Conservation (phyloP, 2,797 vertebrate genomes). For the Liasis olivaceus region DNA sequence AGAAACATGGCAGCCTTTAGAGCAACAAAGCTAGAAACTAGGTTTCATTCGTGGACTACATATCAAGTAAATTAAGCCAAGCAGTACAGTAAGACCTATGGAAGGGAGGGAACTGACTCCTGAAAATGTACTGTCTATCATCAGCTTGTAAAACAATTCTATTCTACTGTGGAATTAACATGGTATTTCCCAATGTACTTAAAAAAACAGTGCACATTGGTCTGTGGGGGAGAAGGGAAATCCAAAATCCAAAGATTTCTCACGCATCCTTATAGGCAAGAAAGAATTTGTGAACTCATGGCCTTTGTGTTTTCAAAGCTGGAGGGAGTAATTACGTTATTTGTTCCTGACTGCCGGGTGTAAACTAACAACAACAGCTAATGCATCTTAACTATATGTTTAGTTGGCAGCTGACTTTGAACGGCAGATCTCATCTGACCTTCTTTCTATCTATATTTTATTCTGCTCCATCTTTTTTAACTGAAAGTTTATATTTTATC, state of each 20-base stretch:
- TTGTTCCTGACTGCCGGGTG: background rate
- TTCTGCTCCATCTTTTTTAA: background rate
- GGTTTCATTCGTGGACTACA: background rate
- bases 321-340: background rate
- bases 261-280: background rate
- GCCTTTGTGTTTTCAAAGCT: background rate
- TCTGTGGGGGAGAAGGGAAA: background rate
- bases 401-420: background rate
- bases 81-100: background rate
- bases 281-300: background rate
- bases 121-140: background rate
- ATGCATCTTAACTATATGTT: background rate
- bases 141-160: background rate
- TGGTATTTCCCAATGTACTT: background rate
- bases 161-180: background rate
- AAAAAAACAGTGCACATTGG: background rate
- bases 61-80: background rate
- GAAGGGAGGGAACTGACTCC: background rate
- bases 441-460: background rate
- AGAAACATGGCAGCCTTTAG: background rate
- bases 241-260: background rate
- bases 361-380: background rate
- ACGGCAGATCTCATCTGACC: background rate
- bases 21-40: background rate
- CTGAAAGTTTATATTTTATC: background rate